Base-by-base conservation (phyloP, 2,888 invertebrate genomes). In the Drosophila longiperda region DNA sequence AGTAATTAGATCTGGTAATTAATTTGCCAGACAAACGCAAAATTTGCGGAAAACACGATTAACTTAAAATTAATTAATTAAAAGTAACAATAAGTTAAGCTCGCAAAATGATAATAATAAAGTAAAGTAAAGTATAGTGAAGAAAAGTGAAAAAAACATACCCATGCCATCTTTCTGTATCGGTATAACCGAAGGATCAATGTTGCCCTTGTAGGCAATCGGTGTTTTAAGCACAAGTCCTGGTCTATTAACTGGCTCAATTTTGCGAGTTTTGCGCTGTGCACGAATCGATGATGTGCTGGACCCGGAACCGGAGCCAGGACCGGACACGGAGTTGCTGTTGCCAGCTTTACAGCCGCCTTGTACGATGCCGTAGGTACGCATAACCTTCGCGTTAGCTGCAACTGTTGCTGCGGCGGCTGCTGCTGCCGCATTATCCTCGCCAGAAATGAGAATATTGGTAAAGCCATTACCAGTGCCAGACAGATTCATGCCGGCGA, bases 91-190 rank as follows among this genome's bases (percentile, higher is more conserved):
- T 54, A 42, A 50, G 34, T 58, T 53, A 32, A 57, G 45, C n/a
- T 15, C 23, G 15, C 36, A 23, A 49, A 70, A 70, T 34, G 4
- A 54, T 17, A 52, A 58, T 34, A 57, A 73, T 59, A 38, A 61
- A 67, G 54, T 64, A 29, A 68, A 60, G 55, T 64, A 63, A 79
- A 68, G 52, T 63, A 64, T 54, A 52, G 57, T 52, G 29, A 63
- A 61, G 52, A 38, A 48, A 55, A 61, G 75, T 77, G 83, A 88
- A 83, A 90, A 93, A 83, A 87, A 93, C 95, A 95, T 94, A 97
- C 97, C 97, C 94, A 97, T 97, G 93, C 97, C 97, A 93, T 97
- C 97, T 93, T 96, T 97, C 93, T 96, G 96, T 91, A 98, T 96
- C 63, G 98, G 97, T 93, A 98, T 96, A 90, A 97, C 96, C 77